These are phyloP conservation scores for Hoplodrina blanda DNA, from an alignment of 2,888 invertebrate genomes.

Conservation along the genomic window DNA sequence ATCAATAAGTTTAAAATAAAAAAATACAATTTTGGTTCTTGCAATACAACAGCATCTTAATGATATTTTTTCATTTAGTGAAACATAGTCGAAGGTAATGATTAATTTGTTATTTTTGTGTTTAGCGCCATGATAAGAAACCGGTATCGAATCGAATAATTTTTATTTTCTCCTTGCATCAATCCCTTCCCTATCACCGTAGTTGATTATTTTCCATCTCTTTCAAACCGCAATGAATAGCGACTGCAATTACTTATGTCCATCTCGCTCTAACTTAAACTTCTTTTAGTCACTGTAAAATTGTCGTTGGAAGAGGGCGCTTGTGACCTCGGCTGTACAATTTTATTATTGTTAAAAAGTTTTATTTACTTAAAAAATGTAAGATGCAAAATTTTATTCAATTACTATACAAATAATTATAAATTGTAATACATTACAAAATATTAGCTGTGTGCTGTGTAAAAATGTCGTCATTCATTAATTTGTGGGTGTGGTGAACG, in stretches of 20 bases:
- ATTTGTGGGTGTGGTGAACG: slow-evolving; percentile 85
- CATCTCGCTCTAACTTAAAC: slow-evolving; percentile 70
- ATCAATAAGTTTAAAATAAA: too few relatives aligned
- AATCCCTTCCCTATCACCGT: slow-evolving; percentile 68
- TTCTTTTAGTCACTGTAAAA: slow-evolving; percentile 78
- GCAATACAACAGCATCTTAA: too few relatives aligned
- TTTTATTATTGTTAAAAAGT: slow-evolving; percentile 52
- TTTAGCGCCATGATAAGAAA: slow-evolving; percentile 75
- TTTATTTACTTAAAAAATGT: slow-evolving; percentile 66
- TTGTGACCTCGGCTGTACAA: slow-evolving; percentile 69
- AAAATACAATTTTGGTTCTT: too few relatives aligned
- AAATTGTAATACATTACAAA: slow-evolving; percentile 5
- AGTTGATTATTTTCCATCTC: slow-evolving; percentile 66
- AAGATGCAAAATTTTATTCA: slow-evolving; percentile 52
- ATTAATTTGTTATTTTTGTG: slow-evolving; percentile 25
- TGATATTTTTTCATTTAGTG: neutral
- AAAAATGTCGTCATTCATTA: slow-evolving; percentile 70
- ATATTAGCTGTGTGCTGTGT: slow-evolving; percentile 25
- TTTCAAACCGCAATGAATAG: slow-evolving; percentile 62
- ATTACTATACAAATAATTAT: slow-evolving; percentile 1
- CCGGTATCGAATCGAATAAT: slow-evolving; percentile 70
- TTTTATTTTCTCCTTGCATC: slow-evolving; percentile 53
- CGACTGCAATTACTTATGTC: slow-evolving; percentile 33
- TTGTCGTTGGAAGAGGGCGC: slow-evolving; percentile 79
- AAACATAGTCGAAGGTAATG: neutral